Percentiles rank a stretch among this genome's conserved stretches.
phyloP scores from a whole-genome alignment of 1,140 invertebrate species.

The Calliphora vicina region DNA sequence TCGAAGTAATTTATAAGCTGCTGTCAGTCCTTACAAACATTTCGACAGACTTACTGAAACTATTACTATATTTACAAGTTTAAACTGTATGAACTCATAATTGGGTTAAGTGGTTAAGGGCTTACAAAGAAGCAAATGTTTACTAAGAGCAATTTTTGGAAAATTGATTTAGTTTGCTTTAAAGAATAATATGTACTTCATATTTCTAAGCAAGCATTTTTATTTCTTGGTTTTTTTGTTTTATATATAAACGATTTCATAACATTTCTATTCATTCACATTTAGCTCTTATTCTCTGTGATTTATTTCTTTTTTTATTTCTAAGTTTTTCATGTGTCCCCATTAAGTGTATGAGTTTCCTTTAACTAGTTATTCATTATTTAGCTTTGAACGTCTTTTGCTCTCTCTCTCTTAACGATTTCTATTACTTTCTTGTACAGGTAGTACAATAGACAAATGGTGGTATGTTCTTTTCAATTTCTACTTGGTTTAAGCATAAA shows the following conservation, averaged over 20 bases:
- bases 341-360: neutral
- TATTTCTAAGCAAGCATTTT: no score
- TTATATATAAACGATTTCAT: neutral
- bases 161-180: no score
- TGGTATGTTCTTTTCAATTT: neutral
- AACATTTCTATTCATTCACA: neutral
- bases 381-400: neutral
- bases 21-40: no score
- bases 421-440: neutral
- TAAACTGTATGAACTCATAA: no score
- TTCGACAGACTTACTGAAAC: no score
- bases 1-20: no score
- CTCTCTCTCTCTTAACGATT: neutral
- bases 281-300: neutral
- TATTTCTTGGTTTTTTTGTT: neutral
- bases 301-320: neutral
- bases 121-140: no score
- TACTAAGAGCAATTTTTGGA: no score
- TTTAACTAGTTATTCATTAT: neutral
- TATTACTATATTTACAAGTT: no score
- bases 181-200: no score
- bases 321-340: neutral
- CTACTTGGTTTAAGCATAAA: slow-evolving; percentile 5
- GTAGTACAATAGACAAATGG: neutral
- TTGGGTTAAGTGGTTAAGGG: no score